Evolutionary conservation across 2,888 invertebrate species (phyloP).

Genomic region (Mamestra brassicae): DNA sequence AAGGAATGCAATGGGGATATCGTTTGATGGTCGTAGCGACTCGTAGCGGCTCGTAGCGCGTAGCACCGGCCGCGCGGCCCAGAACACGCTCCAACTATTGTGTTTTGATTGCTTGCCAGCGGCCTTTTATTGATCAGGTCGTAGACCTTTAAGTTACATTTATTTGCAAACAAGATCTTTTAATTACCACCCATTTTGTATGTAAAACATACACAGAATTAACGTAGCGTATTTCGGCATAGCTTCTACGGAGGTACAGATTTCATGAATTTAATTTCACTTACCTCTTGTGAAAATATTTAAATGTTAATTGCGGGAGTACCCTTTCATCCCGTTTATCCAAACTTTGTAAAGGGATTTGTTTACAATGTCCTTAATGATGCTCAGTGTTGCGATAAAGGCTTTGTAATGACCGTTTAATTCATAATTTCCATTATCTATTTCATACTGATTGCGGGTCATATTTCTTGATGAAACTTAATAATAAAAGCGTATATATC

Average conservation of each 20-base stretch:
- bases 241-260: conserved; percentile 58
- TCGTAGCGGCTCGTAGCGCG: conserved; percentile 76
- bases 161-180: conserved; percentile 43
- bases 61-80: conserved; percentile 67
- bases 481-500: conserved; percentile 52
- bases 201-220: conserved; percentile 56
- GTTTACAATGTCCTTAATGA: conserved; percentile 82
- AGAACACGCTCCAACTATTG: conserved; percentile 75
- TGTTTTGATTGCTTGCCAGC: conserved; percentile 82
- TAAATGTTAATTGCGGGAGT: conserved; percentile 77
- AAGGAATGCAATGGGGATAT: conserved; percentile 85
- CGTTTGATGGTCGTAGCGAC: conserved; percentile 81
- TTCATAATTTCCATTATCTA: conserved; percentile 71
- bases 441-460: conserved; percentile 36
- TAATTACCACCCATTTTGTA: conserved; percentile 43
- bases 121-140: conserved; percentile 74
- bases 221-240: conserved; percentile 55
- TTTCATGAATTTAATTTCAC: conserved; percentile 71
- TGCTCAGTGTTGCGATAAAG: conserved; percentile 75
- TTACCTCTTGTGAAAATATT: conserved; percentile 72
- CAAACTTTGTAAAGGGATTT: conserved; percentile 78
- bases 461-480: conserved; percentile 40
- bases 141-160: conserved; percentile 52
- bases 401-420: conserved; percentile 77
- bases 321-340: conserved; percentile 79